A percentile compares a stretch with the other conserved stretches of the same genome.
phyloP scores from a whole-genome alignment of 2,113 vertebrate genomes.

The Orientallactaga bullata region DNA sequence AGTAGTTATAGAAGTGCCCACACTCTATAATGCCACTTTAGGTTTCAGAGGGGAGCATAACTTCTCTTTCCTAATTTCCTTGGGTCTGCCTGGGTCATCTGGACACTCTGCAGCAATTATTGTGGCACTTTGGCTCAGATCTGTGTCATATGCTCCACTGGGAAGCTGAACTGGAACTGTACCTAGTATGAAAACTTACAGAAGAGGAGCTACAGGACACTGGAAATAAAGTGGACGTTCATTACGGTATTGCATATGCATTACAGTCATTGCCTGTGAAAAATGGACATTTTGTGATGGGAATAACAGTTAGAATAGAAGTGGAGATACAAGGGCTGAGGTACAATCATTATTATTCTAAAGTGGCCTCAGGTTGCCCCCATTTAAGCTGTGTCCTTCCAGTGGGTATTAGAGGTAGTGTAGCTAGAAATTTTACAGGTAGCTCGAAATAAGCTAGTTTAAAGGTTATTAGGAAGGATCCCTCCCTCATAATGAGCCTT shows the following conservation, averaged over 20 bases:
- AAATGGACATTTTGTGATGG: background rate
- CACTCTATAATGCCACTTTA: background rate
- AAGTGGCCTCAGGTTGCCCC: background rate
- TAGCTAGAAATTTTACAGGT: background rate
- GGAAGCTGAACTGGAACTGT: background rate
- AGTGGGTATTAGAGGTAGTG: background rate
- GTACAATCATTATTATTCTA: background rate
- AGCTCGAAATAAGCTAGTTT: too few relatives aligned
- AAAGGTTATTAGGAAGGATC: too few relatives aligned
- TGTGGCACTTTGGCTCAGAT: background rate
- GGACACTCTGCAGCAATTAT: background rate
- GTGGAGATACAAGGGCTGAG: background rate
- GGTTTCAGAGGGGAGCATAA: background rate
- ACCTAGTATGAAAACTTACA: background rate
- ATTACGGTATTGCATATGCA: background rate
- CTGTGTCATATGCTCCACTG: background rate
- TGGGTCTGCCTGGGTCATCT: background rate
- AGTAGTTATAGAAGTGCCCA: background rate
- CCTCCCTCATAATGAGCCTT: background rate
- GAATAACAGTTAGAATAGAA: fast-evolving
- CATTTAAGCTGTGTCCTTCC: background rate
- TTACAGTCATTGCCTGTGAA: background rate
- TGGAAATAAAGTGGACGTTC: background rate
- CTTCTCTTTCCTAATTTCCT: background rate
- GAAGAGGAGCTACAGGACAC: background rate